Conservation (phyloP, 2,113 vertebrate species). For the Eurystomus gularis region DNA sequence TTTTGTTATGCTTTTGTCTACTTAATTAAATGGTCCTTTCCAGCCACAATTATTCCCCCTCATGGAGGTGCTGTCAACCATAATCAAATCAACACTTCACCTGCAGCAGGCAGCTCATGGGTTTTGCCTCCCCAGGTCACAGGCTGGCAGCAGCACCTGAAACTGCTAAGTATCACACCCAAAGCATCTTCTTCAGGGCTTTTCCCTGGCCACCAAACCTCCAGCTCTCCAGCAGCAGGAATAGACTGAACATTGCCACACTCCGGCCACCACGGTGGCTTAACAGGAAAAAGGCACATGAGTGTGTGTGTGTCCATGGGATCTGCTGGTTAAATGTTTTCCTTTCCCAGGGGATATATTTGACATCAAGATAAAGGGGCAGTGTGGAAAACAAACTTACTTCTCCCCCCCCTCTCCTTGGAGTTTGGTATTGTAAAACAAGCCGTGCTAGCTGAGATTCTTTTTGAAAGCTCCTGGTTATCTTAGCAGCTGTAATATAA, state of each 20-base stretch:
- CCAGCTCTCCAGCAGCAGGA: background rate
- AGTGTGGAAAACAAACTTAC: conserved; percentile 62
- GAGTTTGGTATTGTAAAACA: conserved; percentile 55
- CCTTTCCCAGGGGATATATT: conserved; percentile 70
- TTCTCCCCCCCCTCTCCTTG: background rate
- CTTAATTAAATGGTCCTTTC: background rate
- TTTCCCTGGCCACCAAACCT: background rate
- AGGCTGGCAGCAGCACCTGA: background rate
- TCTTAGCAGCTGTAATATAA: conserved; percentile 66
- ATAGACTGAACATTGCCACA: background rate
- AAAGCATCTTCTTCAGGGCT: background rate
- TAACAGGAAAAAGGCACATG: background rate
- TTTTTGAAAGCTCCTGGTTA: conserved; percentile 58
- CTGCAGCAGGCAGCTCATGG: background rate
- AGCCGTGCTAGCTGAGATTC: conserved; percentile 13
- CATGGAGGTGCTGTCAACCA: background rate
- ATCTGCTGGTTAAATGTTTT: conserved; percentile 68
- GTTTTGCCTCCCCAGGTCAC: background rate
- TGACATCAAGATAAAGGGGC: conserved; percentile 66
- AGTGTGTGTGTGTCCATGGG: conserved; percentile 2
- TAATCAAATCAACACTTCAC: background rate
- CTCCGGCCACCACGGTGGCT: background rate
- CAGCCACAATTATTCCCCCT: background rate
- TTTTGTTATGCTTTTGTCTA: background rate
- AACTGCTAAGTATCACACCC: background rate